A percentile compares a stretch with the other conserved stretches of the same genome.
phyloP scores from a whole-genome alignment of 1,140 invertebrate genomes.

The Anastrepha ludens region DNA sequence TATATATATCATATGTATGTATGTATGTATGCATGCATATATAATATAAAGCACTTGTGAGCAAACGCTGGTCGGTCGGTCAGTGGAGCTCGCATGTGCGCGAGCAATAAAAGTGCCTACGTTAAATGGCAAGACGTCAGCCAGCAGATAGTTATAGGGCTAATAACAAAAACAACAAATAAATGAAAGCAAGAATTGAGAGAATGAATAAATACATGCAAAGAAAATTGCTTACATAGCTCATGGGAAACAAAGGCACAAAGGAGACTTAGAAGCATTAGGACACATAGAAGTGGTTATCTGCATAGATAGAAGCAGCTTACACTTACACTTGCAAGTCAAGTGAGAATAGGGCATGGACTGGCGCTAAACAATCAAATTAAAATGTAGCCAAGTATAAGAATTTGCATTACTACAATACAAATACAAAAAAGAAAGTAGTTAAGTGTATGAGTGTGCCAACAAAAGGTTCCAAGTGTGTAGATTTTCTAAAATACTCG shows the following conservation, averaged over 20 bases:
- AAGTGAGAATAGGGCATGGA: not conserved
- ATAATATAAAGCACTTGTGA: not conserved
- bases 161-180: not conserved
- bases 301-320: not conserved
- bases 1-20: not conserved
- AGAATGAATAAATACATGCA: not conserved
- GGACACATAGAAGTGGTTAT: not conserved
- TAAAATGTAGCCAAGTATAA: constrained; percentile 12
- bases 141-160: not conserved
- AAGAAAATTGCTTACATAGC: constrained; percentile 24
- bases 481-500: too few species aligned
- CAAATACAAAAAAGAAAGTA: not conserved
- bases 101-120: constrained; percentile 49
- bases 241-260: not conserved
- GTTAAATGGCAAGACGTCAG: constrained; percentile 29
- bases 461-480: too few species aligned
- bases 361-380: constrained; percentile 17
- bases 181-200: not conserved
- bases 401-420: not conserved
- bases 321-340: too few species aligned
- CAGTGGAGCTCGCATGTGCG: constrained; percentile 38
- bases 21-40: not conserved
- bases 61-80: constrained; percentile 1
- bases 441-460: too few species aligned
- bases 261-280: not conserved